A percentile compares a stretch with the other conserved stretches of the same genome.
Evolutionary conservation across 1,140 invertebrate genomes (phyloP).

Genomic region (Panagrolaimus sp.): DNA sequence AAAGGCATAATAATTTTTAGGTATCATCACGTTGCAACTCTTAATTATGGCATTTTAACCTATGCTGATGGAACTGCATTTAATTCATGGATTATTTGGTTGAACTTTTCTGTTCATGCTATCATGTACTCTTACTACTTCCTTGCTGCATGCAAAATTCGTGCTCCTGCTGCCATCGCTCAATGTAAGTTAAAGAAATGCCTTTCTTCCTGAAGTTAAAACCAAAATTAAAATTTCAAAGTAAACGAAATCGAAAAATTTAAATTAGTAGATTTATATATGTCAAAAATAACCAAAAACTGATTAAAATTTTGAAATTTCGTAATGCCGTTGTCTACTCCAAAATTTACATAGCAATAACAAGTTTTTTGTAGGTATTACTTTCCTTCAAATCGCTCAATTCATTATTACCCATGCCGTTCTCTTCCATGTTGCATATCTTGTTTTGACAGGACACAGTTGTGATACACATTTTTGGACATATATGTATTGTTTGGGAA

Average conservation of each 20-base stretch:
- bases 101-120: constrained; percentile 88
- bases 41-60: constrained; percentile 88
- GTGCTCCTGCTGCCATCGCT: constrained; percentile 73
- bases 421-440: constrained; percentile 73
- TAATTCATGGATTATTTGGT: constrained; percentile 91
- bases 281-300: no score
- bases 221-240: no score
- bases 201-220: no score
- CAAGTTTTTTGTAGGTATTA: no score
- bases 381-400: constrained; percentile 81
- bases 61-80: constrained; percentile 91
- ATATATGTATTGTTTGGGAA: constrained; percentile 78
- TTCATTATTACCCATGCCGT: constrained; percentile 88
- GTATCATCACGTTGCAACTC: constrained; percentile 67
- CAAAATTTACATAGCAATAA: no score
- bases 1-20: not conserved
- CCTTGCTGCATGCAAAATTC: constrained; percentile 77
- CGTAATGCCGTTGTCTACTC: no score
- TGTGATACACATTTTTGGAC: constrained; percentile 68
- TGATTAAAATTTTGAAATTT: no score
- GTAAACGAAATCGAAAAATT: no score
- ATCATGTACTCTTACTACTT: constrained; percentile 97
- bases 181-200: no score
- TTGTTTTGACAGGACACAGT: constrained; percentile 57
- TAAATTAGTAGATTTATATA: no score